Base-by-base conservation (phyloP, 1,140 invertebrate genomes). In the Megalopta genalis region DNA sequence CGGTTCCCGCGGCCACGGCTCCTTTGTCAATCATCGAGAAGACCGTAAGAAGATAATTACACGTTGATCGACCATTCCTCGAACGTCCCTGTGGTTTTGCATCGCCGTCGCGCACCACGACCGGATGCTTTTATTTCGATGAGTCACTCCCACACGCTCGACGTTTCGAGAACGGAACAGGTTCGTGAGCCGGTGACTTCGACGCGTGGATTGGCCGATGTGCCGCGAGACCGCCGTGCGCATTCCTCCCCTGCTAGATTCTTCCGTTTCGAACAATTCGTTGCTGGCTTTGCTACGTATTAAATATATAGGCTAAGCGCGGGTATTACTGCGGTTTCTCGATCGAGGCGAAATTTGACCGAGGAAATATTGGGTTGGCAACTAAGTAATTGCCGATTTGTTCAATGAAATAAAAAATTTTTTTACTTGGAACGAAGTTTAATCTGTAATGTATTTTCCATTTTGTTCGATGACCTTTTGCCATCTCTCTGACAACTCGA, bases 1-100 rank as follows among this genome's bases (percentile, higher is more conserved):
- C 49, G 67, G 72, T 72, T 54, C 49, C 49, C 64, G 12, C 14
- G 60, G 54, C 23, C 54, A 62, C 37, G 64, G 59, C 59, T 64
- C 46, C 60, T 78, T 78, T 72, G 76, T 78, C 76, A 65, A 72
- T 72, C 69, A 72, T 63, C 46, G 46, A 39, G 32, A 39, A 27
- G 37, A 37, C 52, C 37, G 69, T 23, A 72, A 72, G 37, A 72
- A 78, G 69, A 78, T 64, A 72, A 72, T 64, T 63, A 72, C 42
- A 78, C 59, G 76, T 64, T 72, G 76, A 78, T 64, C 68, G 69
- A 23, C 62, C 59, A 32, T 72, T 78, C 49, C 46, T 78, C 68
- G 76, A 63, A 65, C 37, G 46, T 77, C 52, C 39, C 54, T 39
- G 57, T 49, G 39, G 66, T 42, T 77, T 77, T 77, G 57, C 75